Conservation (phyloP, 2,113 vertebrate species). For the Cheirogaleus medius region DNA sequence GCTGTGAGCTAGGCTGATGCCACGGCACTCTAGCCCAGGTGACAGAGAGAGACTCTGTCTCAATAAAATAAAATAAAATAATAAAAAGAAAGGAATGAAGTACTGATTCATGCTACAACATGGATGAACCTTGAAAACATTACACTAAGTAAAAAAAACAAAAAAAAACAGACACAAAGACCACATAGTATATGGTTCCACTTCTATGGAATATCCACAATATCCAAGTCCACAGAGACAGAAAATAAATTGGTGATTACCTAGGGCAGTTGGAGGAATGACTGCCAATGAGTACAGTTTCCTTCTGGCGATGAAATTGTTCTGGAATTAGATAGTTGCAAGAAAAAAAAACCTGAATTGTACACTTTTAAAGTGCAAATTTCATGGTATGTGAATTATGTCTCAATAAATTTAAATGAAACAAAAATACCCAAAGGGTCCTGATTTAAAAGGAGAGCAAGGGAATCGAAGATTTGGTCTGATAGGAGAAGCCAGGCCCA, state of each 20-base stretch:
- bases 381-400: not conserved
- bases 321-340: not conserved
- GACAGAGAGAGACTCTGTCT: no score
- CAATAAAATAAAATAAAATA: no score
- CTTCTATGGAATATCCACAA: not conserved
- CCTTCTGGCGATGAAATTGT: not conserved
- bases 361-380: not conserved
- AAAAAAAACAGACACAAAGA: not conserved
- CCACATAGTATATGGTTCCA: fast-evolving
- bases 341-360: not conserved
- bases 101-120: no score
- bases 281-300: not conserved
- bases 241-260: not conserved
- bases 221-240: not conserved
- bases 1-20: no score
- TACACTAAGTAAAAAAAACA: no score
- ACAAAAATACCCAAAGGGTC: not conserved
- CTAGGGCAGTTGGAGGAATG: fast-evolving
- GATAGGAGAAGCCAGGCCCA: not conserved
- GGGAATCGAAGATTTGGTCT: not conserved
- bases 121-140: not conserved
- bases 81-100: not conserved
- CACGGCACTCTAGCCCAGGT: no score
- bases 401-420: not conserved
- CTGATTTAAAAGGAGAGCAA: not conserved